Percentiles rank a stretch among this genome's conserved stretches.
Conservation (phyloP, 2,113 vertebrate genomes). For the Heterotis niloticus region DNA sequence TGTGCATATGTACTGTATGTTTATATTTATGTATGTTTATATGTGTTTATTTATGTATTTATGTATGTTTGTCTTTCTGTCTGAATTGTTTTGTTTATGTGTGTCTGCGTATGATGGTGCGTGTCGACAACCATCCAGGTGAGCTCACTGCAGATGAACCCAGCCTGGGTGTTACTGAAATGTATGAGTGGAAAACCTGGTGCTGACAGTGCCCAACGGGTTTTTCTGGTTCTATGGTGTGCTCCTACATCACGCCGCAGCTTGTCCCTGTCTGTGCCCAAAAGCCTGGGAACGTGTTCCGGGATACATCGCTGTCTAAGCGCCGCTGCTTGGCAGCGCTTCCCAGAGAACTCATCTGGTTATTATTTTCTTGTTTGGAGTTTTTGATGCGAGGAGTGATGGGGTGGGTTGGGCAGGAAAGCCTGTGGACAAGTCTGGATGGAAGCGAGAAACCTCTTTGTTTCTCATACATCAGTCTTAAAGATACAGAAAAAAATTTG, state of each 20-base stretch:
- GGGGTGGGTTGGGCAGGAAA: slow-evolving; percentile 1
- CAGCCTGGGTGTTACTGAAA: no score
- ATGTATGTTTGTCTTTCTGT: slow-evolving; percentile 1
- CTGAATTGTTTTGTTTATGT: not conserved
- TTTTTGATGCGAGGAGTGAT: not conserved
- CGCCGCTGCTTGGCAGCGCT: not conserved
- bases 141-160: not conserved
- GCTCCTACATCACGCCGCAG: not conserved
- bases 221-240: not conserved
- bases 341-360: slow-evolving; percentile 12
- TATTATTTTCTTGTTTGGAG: slow-evolving; percentile 8
- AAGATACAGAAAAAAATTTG: not conserved
- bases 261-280: not conserved
- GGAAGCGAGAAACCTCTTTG: no score
- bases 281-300: not conserved
- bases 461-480: not conserved
- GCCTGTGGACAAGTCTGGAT: not conserved
- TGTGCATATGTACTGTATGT: slow-evolving; percentile 25
- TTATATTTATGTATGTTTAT: slow-evolving; percentile 24
- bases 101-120: not conserved
- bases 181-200: not conserved
- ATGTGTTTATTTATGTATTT: slow-evolving; percentile 26
- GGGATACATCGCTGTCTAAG: not conserved
- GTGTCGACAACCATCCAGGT: not conserved
- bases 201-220: not conserved